These are phyloP conservation scores for Miniopterus natalensis DNA, from an alignment of 2,113 vertebrate genomes.

Conservation along the genomic window DNA sequence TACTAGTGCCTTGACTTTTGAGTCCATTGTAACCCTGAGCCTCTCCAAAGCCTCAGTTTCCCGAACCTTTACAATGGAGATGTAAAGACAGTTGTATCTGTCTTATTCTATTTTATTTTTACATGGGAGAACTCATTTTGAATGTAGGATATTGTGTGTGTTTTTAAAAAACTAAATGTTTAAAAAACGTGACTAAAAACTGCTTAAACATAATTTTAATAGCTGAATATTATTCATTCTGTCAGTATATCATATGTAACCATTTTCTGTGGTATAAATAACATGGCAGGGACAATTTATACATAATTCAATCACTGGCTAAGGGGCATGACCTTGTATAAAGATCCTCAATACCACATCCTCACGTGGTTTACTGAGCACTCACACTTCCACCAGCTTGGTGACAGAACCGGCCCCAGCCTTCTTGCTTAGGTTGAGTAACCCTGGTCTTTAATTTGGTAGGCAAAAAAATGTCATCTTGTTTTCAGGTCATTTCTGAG, in stretches of 20 bases:
- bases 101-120: neutral
- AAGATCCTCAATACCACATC: neutral
- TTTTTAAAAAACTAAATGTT: neutral
- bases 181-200: neutral
- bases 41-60: neutral
- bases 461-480: constrained; percentile 59
- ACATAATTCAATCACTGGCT: neutral
- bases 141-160: neutral
- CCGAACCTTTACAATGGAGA: neutral
- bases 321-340: neutral
- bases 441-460: constrained; percentile 65
- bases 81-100: neutral
- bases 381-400: no score
- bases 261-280: neutral
- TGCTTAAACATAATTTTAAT: constrained; percentile 29
- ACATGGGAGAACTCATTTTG: neutral
- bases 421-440: constrained; percentile 39
- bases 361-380: neutral
- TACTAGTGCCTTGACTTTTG: neutral
- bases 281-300: neutral
- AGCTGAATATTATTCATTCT: neutral
- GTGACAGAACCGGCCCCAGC: neutral
- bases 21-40: neutral
- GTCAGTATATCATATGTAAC: neutral
- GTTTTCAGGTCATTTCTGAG: constrained; percentile 70